A percentile compares a stretch with the other conserved stretches of the same genome.
Conservation (phyloP, 2,888 invertebrate species). For the Tipula lateralis region DNA sequence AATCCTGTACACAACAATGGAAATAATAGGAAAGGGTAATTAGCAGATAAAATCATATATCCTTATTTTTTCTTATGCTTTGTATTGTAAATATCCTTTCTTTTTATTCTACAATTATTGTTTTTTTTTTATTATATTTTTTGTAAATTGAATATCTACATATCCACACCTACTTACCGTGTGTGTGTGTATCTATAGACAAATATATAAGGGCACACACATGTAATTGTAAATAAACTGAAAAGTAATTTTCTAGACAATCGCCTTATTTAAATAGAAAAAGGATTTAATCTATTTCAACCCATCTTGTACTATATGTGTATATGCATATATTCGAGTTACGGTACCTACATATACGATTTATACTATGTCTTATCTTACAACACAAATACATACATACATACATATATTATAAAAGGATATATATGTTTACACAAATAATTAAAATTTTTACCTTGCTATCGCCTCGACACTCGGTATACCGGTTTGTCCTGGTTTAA, state of each 20-base stretch:
- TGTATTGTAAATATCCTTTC: slow-evolving; percentile 25
- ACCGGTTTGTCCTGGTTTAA: slow-evolving; percentile 69
- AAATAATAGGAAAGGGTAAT: slow-evolving; percentile 26
- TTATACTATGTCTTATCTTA: background rate
- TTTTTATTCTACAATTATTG: slow-evolving; percentile 15
- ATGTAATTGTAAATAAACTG: slow-evolving; percentile 25
- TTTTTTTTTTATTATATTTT: background rate
- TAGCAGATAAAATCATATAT: slow-evolving; percentile 28
- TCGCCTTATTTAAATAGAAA: slow-evolving; percentile 27
- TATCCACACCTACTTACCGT: background rate
- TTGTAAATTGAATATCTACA: slow-evolving; percentile 15
- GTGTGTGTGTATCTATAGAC: background rate
- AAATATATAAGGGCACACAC: background rate
- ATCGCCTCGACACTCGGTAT: slow-evolving; percentile 88
- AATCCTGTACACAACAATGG: background rate
- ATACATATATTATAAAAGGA: background rate
- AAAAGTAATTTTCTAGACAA: slow-evolving; percentile 29
- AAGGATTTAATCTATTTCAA: slow-evolving; percentile 15
- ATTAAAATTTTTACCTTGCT: slow-evolving; percentile 61
- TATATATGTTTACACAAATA: background rate
- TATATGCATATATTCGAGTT: background rate
- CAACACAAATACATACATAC: no score
- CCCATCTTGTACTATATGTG: background rate
- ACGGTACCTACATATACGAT: background rate
- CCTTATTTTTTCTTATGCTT: slow-evolving; percentile 7